These are phyloP conservation scores for Epicauta chinensis DNA, from an alignment of 1,140 invertebrate genomes.

Conservation along the genomic window DNA sequence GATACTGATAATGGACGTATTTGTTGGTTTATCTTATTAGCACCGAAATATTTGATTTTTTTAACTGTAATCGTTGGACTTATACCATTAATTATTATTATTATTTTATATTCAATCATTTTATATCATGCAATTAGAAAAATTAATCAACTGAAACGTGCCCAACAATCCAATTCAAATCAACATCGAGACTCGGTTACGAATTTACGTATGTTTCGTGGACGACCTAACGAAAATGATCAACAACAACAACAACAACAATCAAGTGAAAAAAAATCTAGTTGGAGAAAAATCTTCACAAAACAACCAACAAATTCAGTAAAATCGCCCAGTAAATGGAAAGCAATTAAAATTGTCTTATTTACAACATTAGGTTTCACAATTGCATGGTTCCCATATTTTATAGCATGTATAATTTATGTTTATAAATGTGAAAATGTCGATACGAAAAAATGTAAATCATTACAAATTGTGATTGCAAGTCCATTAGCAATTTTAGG, in stretches of 20 bases:
- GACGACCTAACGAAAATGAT: slow-evolving; percentile 13
- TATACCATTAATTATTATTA: slow-evolving; percentile 47
- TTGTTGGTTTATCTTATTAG: slow-evolving; percentile 49
- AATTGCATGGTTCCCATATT: slow-evolving; percentile 44
- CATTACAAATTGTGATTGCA: slow-evolving; percentile 43
- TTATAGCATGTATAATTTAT: slow-evolving; percentile 46
- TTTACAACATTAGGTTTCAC: slow-evolving; percentile 52
- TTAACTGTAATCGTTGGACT: slow-evolving; percentile 47
- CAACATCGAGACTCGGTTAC: slow-evolving; percentile 13
- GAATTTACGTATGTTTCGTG: slow-evolving; percentile 31
- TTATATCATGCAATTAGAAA: slow-evolving; percentile 46
- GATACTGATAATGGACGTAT: slow-evolving; percentile 40
- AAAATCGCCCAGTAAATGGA: slow-evolving; percentile 46
- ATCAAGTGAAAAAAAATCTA: background rate
- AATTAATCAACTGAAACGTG: slow-evolving; percentile 41
- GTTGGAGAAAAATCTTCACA: slow-evolving; percentile 14
- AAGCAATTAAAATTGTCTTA: slow-evolving; percentile 51
- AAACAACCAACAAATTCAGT: slow-evolving; percentile 17
- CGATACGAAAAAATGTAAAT: slow-evolving; percentile 42
- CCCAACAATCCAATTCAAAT: slow-evolving; percentile 22
- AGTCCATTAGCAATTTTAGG: slow-evolving; percentile 51
- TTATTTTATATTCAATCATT: slow-evolving; percentile 50
- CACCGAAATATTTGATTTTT: slow-evolving; percentile 46
- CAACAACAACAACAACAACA: background rate
- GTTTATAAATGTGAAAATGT: slow-evolving; percentile 48